A percentile compares a stretch with the other conserved stretches of the same genome.
These are phyloP conservation scores for Drosophila auraria DNA, from an alignment of 1,140 invertebrate genomes.

Conservation along the genomic window DNA sequence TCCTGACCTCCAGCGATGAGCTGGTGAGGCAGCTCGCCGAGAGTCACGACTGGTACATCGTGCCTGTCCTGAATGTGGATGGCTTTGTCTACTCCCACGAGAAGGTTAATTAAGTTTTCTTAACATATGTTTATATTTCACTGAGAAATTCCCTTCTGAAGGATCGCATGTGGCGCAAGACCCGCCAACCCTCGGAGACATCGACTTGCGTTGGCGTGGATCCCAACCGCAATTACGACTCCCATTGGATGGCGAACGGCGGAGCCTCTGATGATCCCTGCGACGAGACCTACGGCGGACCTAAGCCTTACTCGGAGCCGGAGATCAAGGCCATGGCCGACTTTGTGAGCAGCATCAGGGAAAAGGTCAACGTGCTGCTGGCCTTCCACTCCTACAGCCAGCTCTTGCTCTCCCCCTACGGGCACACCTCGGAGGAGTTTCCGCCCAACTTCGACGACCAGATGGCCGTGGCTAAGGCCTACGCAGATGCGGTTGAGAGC, in stretches of 20 bases:
- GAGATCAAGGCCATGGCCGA: constrained; percentile 89
- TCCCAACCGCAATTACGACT: constrained; percentile 90
- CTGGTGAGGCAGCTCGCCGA: constrained; percentile 79
- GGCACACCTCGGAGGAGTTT: constrained; percentile 84
- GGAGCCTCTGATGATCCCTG: constrained; percentile 86
- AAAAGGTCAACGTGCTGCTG: constrained; percentile 86
- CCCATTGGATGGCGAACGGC: constrained; percentile 87
- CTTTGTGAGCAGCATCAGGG: constrained; percentile 86
- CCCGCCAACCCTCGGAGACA: constrained; percentile 72
- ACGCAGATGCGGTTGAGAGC: constrained; percentile 84
- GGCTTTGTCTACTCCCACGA: constrained; percentile 88
- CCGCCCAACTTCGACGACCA: constrained; percentile 86
- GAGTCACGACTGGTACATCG: constrained; percentile 88
- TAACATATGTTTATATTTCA: background rate
- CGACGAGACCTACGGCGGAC: constrained; percentile 89
- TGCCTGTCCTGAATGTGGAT: constrained; percentile 91
- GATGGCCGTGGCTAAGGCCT: constrained; percentile 86
- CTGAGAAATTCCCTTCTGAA: constrained; percentile 19
- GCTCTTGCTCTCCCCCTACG: constrained; percentile 86
- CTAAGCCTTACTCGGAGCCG: constrained; percentile 90
- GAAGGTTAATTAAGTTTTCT: constrained; percentile 27
- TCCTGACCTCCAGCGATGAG: constrained; percentile 79
- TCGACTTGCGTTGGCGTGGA: constrained; percentile 88
- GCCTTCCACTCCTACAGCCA: constrained; percentile 87
- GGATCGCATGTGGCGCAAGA: constrained; percentile 86